Evolutionary conservation across 37 sponge, comb jelly and placozoan species (phyloP), one percentile per base, ranked within the genome.

Genomic region (Agelas oroides): DNA sequence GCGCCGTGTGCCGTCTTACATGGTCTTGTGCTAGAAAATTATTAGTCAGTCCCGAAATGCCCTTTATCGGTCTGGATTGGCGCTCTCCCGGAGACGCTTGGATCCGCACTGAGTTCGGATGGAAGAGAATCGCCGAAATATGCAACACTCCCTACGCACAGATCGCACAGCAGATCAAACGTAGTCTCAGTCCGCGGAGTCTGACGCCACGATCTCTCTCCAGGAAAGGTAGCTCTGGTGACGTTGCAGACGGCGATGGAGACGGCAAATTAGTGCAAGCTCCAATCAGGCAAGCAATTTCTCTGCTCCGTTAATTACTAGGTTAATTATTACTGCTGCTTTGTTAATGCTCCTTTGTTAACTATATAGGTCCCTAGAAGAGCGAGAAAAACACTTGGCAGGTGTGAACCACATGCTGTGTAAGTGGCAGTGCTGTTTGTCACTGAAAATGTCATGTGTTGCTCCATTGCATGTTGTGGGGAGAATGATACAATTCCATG

Each of bases 101-200:
- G 87, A 79, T 79, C 34, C 34, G 72, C 18, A 86, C 87, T 20
- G 79, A 78, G 46, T 70, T 60, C 39, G 87, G 87, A 17, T 86
- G 87, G 87, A 86, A 40, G 39, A 30, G 61, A 27, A 28, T 71
- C 0, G 37, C 83, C 11, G 83, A 82, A 0, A 61, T 61, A 20
- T 41, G 34, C 21, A 68, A 53, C 67, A 79, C 5, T 35, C 63
- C 71, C 17, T 36, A 56, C 62, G 23, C 15, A 8, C 83, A 71
- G 20, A 53, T 80, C 2, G 70, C 28, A 15, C 40, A 80, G 32
- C 81, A 81, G 59, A 30, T 73, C 31, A 25, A 63, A 12, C 37
- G 70, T 12, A 60, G 41, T 18, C 53, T 71, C 14, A 52, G 73
- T 15, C 24, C 70, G 5, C 53, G 67, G 23, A 38, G 12, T 13